Base-by-base conservation (phyloP, 2,888 invertebrate genomes). In the Zele albiditarsus region DNA sequence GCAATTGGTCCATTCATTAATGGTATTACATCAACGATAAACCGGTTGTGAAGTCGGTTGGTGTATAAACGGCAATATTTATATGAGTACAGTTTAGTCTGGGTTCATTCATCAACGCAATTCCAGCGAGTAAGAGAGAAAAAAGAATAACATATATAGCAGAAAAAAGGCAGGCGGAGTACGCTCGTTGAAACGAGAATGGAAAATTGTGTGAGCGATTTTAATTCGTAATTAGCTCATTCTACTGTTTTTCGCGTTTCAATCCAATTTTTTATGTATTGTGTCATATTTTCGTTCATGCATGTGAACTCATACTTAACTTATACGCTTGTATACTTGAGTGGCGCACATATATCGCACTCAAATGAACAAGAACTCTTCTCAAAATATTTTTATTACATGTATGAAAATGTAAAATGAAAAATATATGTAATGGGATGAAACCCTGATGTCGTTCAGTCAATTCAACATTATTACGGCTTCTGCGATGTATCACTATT, bases 211-310 rank as follows among this genome's bases (percentile, higher is more conserved):
- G 28, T 58, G 58, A 69, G 38, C 31, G 58, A 57, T 58, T 58
- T 69, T 33, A 69, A 69, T 69, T 69, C 33, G 20, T 69, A 69
- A 69, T 69, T 69, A 69, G n/a, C 38, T 10, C 58, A 69, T n/a
- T 58, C 58, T 28, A 27, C 25, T 16, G 23, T 38, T 69, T 69
- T 69, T 69, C 10, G 16, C 46, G 10, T 38, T 53, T 69, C 23
- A 57, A 57, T 33, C 25, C 12, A 16, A 38, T 38, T n/a, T 20
- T 69, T 38, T 6, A 38, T 57, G 23, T 57, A 20, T 33, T 46
- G 57, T 10, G 8, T 53, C 14, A 27, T 66, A 38, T 25, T 71
- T 76, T 20, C 67, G 38, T 38, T 27, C 20, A 58, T 3, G 25
- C 3, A 23, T 60, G 31, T n/a, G 20, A 38, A 33, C 25, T 49